These are phyloP conservation scores for Pristionchus exspectatus DNA, from an alignment of 2,888 invertebrate species.

Conservation along the genomic window DNA sequence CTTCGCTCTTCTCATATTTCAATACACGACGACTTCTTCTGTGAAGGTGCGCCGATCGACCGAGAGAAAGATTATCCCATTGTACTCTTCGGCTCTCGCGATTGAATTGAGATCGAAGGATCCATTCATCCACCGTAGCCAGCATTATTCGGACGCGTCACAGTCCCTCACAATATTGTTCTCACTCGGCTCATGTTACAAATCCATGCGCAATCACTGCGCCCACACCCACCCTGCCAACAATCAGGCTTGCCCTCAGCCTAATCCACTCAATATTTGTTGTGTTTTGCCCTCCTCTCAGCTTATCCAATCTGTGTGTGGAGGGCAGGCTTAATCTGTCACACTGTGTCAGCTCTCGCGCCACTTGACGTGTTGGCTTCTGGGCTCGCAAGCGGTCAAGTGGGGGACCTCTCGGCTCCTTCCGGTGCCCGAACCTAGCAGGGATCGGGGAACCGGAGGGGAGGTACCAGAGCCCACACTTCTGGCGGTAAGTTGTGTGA, in stretches of 20 bases:
- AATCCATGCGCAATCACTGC: conserved; percentile 33
- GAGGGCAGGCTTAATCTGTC: conserved; percentile 12
- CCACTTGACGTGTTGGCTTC: conserved; percentile 39
- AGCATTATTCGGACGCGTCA: background rate
- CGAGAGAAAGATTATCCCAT: conserved; percentile 47
- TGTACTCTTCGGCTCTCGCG: background rate
- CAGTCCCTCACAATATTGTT: background rate
- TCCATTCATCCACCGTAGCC: conserved; percentile 30
- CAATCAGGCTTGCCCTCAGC: conserved; percentile 36
- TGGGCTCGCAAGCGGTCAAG: conserved; percentile 1
- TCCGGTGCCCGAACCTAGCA: background rate
- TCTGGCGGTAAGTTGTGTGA: conserved; percentile 51
- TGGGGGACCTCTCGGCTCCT: background rate
- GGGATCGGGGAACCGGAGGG: background rate
- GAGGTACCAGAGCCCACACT: conserved; percentile 5
- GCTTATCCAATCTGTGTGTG: conserved; percentile 28
- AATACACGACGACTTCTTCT: conserved; percentile 22
- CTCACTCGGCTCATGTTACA: conserved; percentile 44
- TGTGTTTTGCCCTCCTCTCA: background rate
- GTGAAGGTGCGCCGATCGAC: background rate
- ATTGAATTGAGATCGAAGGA: background rate
- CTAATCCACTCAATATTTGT: conserved; percentile 41
- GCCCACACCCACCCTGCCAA: background rate
- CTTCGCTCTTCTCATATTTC: conserved; percentile 24
- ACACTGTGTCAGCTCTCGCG: conserved; percentile 12